Conservation (phyloP, 2,888 invertebrate genomes). For the Pantelozetes paolii region DNA sequence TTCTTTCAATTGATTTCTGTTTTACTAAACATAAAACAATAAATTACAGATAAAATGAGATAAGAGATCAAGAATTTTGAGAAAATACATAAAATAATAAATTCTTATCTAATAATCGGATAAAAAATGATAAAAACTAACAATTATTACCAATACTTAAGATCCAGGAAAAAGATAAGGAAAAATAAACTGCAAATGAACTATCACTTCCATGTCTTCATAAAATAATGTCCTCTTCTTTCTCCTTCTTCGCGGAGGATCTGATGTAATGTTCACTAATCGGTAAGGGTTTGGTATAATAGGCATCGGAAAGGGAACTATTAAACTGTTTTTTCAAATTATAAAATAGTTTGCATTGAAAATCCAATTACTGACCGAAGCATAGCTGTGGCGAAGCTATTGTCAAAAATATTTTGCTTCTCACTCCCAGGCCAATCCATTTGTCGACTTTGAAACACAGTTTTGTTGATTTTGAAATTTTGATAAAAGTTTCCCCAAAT, state of each 20-base stretch:
- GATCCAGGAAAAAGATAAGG: slow-evolving; percentile 31
- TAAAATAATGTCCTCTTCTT: slow-evolving; percentile 31
- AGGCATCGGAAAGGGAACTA: slow-evolving; percentile 36
- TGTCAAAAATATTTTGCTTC: slow-evolving; percentile 1
- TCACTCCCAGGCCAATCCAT: too few species aligned
- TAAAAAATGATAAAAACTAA: too few species aligned
- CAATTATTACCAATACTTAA: too few species aligned
- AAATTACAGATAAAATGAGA: too few species aligned
- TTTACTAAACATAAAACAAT: too few species aligned
- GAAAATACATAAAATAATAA: too few species aligned
- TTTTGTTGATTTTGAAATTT: too few species aligned
- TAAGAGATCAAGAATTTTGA: too few species aligned
- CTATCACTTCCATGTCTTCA: slow-evolving; percentile 36
- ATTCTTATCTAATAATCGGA: too few species aligned
- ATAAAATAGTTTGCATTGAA: neutral
- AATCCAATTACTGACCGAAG: neutral
- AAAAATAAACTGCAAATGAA: slow-evolving; percentile 28
- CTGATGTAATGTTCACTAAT: neutral
- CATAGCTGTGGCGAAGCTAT: slow-evolving; percentile 10
- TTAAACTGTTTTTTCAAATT: slow-evolving; percentile 11
- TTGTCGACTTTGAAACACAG: neutral
- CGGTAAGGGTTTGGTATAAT: slow-evolving; percentile 33
- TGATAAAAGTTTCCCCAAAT: too few species aligned
- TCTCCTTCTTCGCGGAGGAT: slow-evolving; percentile 22
- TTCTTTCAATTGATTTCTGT: too few species aligned